Percentiles rank a stretch among this genome's conserved stretches.
phyloP scores from a whole-genome alignment of 2,797 vertebrate genomes.

The Cynopterus sphinx region DNA sequence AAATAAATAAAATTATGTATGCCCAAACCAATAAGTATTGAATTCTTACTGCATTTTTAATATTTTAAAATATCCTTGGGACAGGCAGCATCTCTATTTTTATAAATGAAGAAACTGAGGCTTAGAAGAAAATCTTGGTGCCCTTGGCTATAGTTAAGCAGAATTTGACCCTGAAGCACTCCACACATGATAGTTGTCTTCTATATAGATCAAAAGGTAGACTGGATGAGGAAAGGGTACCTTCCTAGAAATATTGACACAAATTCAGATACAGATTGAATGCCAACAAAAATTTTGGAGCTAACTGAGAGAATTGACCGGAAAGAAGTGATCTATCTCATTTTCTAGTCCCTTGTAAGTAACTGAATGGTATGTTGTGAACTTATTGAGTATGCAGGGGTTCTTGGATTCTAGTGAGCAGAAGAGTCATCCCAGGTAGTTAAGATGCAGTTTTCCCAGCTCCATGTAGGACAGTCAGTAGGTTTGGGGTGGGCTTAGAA shows the following conservation, averaged over 20 bases:
- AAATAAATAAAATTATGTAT: not conserved
- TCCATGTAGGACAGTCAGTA: not conserved
- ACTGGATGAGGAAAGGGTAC: not conserved
- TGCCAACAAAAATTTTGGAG: not conserved
- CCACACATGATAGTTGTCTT: not conserved
- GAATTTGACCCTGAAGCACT: not conserved
- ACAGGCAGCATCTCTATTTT: not conserved
- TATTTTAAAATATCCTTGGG: not conserved
- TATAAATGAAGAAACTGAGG: not conserved
- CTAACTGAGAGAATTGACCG: not conserved
- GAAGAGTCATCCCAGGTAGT: not conserved
- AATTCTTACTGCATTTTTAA: not conserved
- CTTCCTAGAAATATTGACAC: not conserved
- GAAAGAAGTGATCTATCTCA: not conserved
- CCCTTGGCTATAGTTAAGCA: not conserved
- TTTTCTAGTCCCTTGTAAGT: not conserved
- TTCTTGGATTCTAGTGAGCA: not conserved
- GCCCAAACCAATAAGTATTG: not conserved
- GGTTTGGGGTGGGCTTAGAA: not conserved
- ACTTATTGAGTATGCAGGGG: not conserved
- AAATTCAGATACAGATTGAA: not conserved
- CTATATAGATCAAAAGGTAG: not conserved
- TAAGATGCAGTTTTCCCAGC: not conserved
- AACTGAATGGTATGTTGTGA: not conserved
- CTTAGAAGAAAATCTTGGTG: not conserved